phyloP scores from a whole-genome alignment of 2,888 invertebrate species.

The Melipona beecheii region DNA sequence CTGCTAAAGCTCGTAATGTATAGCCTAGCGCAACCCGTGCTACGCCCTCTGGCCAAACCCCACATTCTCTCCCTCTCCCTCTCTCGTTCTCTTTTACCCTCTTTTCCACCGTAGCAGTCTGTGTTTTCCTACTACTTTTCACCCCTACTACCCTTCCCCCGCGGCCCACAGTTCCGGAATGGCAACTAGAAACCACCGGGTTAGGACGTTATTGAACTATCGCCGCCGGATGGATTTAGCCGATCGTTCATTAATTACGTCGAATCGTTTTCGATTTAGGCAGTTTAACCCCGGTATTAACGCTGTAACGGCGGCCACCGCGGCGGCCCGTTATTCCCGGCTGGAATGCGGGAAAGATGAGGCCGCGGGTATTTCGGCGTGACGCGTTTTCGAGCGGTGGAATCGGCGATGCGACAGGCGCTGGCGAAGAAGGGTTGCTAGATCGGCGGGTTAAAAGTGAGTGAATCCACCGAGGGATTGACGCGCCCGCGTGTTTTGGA shows the following conservation, averaged over 20 bases:
- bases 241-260: constrained; percentile 77
- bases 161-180: constrained; percentile 39
- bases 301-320: background rate
- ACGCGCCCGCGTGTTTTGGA: background rate
- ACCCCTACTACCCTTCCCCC: background rate
- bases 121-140: background rate
- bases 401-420: background rate
- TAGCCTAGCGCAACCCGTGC: constrained; percentile 71
- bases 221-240: constrained; percentile 73
- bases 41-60: constrained; percentile 71
- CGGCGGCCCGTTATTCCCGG: background rate
- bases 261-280: constrained; percentile 21
- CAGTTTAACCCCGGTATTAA: constrained; percentile 24
- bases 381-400: background rate
- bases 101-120: too few species aligned
- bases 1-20: constrained; percentile 80
- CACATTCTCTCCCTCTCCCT: constrained; percentile 31
- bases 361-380: background rate
- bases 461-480: background rate
- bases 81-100: background rate
- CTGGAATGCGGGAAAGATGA: background rate
- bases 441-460: background rate
- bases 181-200: constrained; percentile 45
- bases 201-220: constrained; percentile 70
- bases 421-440: too few species aligned